Evolutionary conservation across 2,797 vertebrate genomes (phyloP), one percentile per base, ranked within the genome.

Genomic region (Psittacula derbiana): DNA sequence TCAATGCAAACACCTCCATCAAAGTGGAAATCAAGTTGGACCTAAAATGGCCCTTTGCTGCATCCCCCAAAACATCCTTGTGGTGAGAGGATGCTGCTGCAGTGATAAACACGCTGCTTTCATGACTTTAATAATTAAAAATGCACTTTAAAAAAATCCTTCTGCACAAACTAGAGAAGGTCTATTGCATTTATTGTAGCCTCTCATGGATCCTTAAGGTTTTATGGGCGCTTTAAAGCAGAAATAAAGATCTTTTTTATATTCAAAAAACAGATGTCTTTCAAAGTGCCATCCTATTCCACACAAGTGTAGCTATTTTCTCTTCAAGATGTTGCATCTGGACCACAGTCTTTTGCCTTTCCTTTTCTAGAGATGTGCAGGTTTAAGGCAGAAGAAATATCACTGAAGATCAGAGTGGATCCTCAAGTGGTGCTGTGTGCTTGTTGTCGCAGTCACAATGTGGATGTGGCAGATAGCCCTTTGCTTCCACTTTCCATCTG

Each of bases 71-170:
- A 62, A 33, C 66, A 31, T 47, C 36, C 8, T 49, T 3, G 49
- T 78, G 60, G 40, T 31, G 41, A n/a, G 64, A 92, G 74, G 65
- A 72, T 38, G 61, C 60, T 95, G 87, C 73, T 88, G 62, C 75
- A 71, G 47, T 67, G 87, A 94, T 66, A 95, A 91, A 94, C 84
- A 33, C 6, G 41, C 65, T 86, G 8, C 67, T 94, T 96, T 96
- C 93, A 94, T 89, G 62, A 66, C 74, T 97, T 97, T 91, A 97
- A 97, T 97, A 96, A 97, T 97, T 97, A 97, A 97, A 96, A 97
- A 94, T 66, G 75, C 82, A 83, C 92, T 96, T 93, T 14, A 43
- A 87, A 92, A 86, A 93, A 81, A 61, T 15, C 93, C 64, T 89
- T 55, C 92, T 76, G 73, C 66, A 82, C 55, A 50, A 11, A 5